Evolutionary conservation across 2,113 vertebrate genomes (phyloP).

Genomic region (Pseudolaguvia tuberculata): DNA sequence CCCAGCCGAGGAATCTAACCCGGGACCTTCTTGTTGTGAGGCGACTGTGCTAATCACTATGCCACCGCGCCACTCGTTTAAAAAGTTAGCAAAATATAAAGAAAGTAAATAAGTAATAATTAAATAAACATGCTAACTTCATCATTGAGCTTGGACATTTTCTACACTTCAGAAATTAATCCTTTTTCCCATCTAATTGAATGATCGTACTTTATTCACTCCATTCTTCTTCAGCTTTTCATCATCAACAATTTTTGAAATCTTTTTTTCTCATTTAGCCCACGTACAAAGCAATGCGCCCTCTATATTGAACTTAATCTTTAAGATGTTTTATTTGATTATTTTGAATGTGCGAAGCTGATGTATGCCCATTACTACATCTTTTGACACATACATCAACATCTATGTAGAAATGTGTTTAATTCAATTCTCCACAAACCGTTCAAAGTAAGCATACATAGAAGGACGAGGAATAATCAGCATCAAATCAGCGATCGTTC

Average conservation of each 20-base stretch:
- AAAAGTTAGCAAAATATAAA: neutral
- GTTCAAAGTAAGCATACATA: constrained; percentile 14
- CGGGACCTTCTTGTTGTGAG: too few relatives aligned
- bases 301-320: neutral
- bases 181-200: neutral
- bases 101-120: neutral
- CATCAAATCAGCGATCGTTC: constrained; percentile 11
- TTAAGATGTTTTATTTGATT: constrained; percentile 3
- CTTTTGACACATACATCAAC: neutral
- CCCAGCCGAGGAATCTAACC: too few relatives aligned
- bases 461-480: neutral
- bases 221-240: neutral
- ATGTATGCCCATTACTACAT: neutral
- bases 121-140: neutral
- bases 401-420: constrained; percentile 5
- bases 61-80: too few relatives aligned
- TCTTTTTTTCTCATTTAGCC: neutral
- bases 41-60: too few relatives aligned
- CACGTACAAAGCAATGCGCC: neutral
- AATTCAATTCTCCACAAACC: constrained; percentile 8
- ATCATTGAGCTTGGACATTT: neutral
- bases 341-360: neutral
- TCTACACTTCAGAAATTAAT: neutral
- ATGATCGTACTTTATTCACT: neutral
- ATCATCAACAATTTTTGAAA: neutral